Percentiles rank a stretch among this genome's conserved stretches.
phyloP scores from a whole-genome alignment of 2,113 vertebrate species.

The Salvelinus sp. region DNA sequence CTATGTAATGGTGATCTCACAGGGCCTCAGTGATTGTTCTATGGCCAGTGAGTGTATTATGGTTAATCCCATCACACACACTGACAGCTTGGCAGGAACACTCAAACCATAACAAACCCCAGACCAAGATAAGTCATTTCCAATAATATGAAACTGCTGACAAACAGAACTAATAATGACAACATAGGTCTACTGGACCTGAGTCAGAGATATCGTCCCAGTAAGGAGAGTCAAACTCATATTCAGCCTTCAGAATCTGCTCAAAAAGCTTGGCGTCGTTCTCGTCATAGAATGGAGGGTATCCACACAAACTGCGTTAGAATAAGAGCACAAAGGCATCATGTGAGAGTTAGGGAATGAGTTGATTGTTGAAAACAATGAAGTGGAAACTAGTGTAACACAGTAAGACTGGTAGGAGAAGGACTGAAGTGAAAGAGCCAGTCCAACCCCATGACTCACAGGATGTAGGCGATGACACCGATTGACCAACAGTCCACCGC shows the following conservation, averaged over 20 bases:
- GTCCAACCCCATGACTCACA: constrained; percentile 75
- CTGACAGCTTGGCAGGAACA: constrained; percentile 3
- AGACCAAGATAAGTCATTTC: neutral
- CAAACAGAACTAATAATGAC: neutral
- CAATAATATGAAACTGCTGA: constrained; percentile 7
- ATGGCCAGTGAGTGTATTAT: too few species aligned
- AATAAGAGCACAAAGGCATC: neutral
- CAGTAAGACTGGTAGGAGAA: neutral
- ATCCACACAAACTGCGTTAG: constrained; percentile 87
- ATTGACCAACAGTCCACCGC: constrained; percentile 99
- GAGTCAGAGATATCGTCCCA: constrained; percentile 99
- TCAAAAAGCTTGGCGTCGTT: constrained; percentile 97
- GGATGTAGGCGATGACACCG: constrained; percentile 94
- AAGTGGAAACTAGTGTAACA: neutral
- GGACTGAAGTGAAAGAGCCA: neutral
- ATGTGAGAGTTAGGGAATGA: neutral
- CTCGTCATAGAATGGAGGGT: constrained; percentile 96
- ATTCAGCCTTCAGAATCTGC: constrained; percentile 95
- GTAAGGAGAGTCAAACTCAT: constrained; percentile 97
- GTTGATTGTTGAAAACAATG: too few species aligned
- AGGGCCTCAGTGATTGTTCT: neutral
- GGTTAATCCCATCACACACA: constrained; percentile 12
- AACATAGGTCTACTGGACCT: constrained; percentile 71
- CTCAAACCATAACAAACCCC: neutral
- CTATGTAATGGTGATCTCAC: neutral